A percentile compares a stretch with the other conserved stretches of the same genome.
phyloP scores from a whole-genome alignment of 2,113 vertebrate genomes.

The Ceuthmochares aereus region DNA sequence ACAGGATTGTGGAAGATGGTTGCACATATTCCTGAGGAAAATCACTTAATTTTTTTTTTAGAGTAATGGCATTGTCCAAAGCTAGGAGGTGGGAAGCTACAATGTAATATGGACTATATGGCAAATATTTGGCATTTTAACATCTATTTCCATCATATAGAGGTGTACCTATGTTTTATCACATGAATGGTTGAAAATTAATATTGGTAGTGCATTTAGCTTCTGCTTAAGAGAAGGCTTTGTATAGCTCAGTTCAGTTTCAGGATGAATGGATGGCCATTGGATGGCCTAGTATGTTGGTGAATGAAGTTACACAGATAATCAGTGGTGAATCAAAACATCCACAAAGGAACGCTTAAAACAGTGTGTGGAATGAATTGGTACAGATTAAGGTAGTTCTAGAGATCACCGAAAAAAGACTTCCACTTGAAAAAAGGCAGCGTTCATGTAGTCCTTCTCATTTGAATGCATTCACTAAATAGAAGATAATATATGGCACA shows the following conservation, averaged over 20 bases:
- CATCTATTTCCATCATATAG: neutral
- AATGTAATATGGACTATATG: neutral
- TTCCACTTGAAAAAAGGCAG: neutral
- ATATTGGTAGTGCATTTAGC: neutral
- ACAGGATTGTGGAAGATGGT: neutral
- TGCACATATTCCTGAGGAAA: neutral
- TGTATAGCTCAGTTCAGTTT: neutral
- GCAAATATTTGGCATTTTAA: neutral
- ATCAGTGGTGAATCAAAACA: neutral
- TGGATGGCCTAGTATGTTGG: neutral
- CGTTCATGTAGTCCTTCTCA: neutral
- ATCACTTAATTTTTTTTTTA: neutral
- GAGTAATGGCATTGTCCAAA: neutral
- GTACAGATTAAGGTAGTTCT: neutral
- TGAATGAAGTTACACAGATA: neutral
- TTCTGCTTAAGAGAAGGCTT: neutral
- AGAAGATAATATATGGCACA: neutral
- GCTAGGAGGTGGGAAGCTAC: neutral
- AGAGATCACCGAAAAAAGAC: neutral
- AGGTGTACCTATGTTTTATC: neutral
- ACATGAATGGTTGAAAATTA: neutral
- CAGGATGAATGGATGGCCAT: neutral
- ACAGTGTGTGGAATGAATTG: neutral
- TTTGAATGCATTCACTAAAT: neutral
- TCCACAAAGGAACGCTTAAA: neutral